Evolutionary conservation across 2,888 invertebrate species (phyloP).

Genomic region (Ophion costatus): DNA sequence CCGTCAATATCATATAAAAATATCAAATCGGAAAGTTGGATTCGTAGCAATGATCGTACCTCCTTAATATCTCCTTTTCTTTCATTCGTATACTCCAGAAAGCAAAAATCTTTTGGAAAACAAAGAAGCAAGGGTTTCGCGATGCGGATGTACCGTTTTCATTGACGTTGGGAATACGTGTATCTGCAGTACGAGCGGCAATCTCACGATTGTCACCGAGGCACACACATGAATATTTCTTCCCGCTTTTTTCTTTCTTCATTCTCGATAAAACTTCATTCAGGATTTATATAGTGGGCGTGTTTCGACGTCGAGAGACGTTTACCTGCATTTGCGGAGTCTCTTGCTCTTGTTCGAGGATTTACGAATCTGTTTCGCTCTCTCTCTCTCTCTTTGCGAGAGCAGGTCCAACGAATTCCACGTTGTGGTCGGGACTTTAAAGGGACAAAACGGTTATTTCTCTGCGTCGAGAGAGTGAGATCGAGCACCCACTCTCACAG

Average conservation of each 20-base stretch:
- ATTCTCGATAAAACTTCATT: constrained; percentile 61
- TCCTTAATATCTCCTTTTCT: neutral
- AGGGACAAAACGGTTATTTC: constrained; percentile 62
- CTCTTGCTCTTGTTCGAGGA: constrained; percentile 39
- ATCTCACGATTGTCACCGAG: constrained; percentile 60
- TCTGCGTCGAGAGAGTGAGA: neutral
- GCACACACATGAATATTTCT: constrained; percentile 37
- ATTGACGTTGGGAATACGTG: constrained; percentile 35
- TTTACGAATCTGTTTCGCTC: constrained; percentile 51
- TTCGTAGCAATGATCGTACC: too few species aligned
- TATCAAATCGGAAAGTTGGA: too few species aligned
- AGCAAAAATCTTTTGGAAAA: neutral
- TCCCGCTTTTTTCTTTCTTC: constrained; percentile 31
- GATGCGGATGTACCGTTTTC: constrained; percentile 6
- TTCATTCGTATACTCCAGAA: neutral
- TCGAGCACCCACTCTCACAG: constrained; percentile 57
- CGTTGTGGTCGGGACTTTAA: constrained; percentile 64
- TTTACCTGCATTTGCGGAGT: constrained; percentile 54
- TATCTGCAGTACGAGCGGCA: constrained; percentile 24
- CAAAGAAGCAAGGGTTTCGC: constrained; percentile 25
- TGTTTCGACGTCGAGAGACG: constrained; percentile 51
- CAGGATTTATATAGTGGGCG: constrained; percentile 61
- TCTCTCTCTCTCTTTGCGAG: constrained; percentile 6
- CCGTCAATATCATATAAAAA: too few species aligned
- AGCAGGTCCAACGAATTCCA: constrained; percentile 57